Percentiles rank a stretch among this genome's conserved stretches.
Evolutionary conservation across 1,140 invertebrate species (phyloP).

Genomic region (Caenorhabditis inopinata): DNA sequence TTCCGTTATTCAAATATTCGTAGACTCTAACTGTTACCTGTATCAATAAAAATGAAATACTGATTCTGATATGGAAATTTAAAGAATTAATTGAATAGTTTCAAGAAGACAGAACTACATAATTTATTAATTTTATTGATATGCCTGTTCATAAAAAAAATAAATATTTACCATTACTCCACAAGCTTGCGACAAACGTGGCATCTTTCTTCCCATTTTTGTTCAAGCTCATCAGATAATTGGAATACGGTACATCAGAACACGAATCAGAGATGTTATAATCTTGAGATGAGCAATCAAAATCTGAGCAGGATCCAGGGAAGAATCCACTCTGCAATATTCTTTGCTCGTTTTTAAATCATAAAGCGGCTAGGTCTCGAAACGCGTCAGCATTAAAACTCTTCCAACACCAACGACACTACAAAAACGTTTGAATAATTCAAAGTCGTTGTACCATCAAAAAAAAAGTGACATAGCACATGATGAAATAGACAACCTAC

Average conservation of each 20-base stretch:
- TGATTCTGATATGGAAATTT: no score
- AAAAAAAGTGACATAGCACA: constrained; percentile 26
- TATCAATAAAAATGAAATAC: no score
- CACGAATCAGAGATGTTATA: neutral
- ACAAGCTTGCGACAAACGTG: constrained; percentile 13
- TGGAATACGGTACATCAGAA: neutral
- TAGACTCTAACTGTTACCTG: no score
- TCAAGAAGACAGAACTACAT: no score
- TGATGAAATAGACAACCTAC: neutral
- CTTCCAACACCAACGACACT: neutral
- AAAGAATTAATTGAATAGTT: no score
- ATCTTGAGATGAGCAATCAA: neutral
- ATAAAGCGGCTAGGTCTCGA: neutral
- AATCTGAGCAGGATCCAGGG: constrained; percentile 12
- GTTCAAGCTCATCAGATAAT: constrained; percentile 34
- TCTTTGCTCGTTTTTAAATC: neutral
- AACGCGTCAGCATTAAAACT: neutral
- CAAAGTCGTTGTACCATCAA: neutral
- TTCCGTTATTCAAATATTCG: neutral
- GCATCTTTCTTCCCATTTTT: constrained; percentile 30
- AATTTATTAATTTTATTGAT: neutral
- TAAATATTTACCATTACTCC: constrained; percentile 18
- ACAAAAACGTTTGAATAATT: no score
- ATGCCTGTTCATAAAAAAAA: no score
- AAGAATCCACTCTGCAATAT: constrained; percentile 40